Percentiles rank a stretch among this genome's conserved stretches.
Conservation (phyloP, 2,113 vertebrate species). For the Callaeas wilsoni region DNA sequence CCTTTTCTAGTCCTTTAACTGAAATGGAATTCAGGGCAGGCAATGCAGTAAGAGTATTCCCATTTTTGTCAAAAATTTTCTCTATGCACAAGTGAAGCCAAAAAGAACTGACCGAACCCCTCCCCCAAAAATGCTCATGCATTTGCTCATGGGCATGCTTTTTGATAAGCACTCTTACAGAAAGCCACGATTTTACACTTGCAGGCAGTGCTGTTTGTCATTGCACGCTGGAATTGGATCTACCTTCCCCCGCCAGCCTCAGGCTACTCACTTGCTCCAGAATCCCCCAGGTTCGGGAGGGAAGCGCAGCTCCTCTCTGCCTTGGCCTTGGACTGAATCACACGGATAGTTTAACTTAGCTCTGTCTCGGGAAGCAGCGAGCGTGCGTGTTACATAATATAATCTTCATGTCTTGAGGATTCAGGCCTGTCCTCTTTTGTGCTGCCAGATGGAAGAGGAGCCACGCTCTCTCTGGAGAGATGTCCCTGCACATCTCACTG, state of each 20-base stretch:
- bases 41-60: background rate
- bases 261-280: background rate
- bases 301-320: background rate
- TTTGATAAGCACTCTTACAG: background rate
- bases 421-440: constrained; percentile 54
- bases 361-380: background rate
- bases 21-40: background rate
- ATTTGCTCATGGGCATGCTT: background rate
- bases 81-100: background rate
- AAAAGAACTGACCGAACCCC: background rate
- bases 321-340: background rate
- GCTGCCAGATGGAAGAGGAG: constrained; percentile 63
- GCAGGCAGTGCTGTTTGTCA: background rate
- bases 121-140: fast-evolving
- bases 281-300: background rate
- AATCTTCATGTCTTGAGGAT: constrained; percentile 52
- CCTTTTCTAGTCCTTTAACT: background rate
- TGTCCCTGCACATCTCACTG: background rate
- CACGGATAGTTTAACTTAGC: background rate
- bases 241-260: background rate
- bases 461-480: constrained; percentile 2
- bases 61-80: background rate
- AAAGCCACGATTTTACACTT: background rate
- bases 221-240: background rate
- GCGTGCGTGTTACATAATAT: constrained; percentile 29